Base-by-base conservation (phyloP, 2,797 vertebrate species). In the Danio kyathit region DNA sequence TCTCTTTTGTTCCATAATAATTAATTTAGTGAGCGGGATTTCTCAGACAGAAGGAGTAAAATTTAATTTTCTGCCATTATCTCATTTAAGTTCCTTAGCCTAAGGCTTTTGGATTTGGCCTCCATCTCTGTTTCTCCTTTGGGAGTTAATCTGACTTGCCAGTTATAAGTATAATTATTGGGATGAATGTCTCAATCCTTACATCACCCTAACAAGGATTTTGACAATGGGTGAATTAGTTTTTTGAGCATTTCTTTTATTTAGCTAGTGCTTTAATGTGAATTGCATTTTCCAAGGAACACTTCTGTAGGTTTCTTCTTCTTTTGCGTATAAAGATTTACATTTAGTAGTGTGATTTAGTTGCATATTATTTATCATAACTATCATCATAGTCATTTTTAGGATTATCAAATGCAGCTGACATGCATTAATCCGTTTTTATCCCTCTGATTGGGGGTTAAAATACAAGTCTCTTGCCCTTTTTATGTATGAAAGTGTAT, bases 121-220 rank as follows among this genome's bases (percentile, higher is more conserved):
- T 74, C 43, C 19, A 56, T 48, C 9, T 65, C 57, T 46, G 46
- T 64, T 73, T 73, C 69, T 73, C 78, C 41, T 72, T 64, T 73
- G 78, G 21, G 78, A 80, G 40, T 80, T 71, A 64, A 64, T 61
- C 66, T 60, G 29, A 61, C 78, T 73, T 29, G 19, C 40, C 8
- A 61, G 9, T 17, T 40, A 72, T 51, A 69, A 19, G n/a, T 79
- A 46, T 60, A 72, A 80, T 80, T 80, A 80, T 56, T 54, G 41
- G 29, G 49, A 73, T 72, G 48, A 38, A 29, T 46, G 17, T 73
- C 60, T 80, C 7, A 48, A 29, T 79, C 66, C 17, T 43, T 71
- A 7, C 70, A 63, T 51, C 38, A 19, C 5, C 57, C 46, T 48
- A 40, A 71, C 40, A 19, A 61, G 12, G 21, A 43, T n/a, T 60